These are phyloP conservation scores for Gerris buenoi DNA, from an alignment of 1,140 invertebrate genomes.

Conservation along the genomic window DNA sequence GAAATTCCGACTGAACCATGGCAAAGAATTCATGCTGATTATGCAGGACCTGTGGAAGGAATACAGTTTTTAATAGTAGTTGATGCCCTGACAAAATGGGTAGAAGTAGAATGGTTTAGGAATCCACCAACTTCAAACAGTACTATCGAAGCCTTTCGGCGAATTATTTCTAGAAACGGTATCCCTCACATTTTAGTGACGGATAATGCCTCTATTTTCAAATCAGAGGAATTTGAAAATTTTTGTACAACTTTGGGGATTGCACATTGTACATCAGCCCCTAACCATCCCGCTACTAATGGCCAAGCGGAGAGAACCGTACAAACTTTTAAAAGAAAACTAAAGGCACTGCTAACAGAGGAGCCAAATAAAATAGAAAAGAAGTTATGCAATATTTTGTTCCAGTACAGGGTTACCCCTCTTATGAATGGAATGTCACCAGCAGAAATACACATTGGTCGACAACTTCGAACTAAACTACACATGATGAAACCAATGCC, in stretches of 20 bases:
- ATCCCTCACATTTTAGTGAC: constrained; percentile 6
- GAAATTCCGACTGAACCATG: constrained; percentile 22
- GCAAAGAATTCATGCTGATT: constrained; percentile 26
- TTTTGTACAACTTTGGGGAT: constrained; percentile 16
- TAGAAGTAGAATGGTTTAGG: not conserved
- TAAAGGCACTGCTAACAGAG: too few species aligned
- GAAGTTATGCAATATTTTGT: too few species aligned
- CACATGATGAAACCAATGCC: too few species aligned
- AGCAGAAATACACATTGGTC: too few species aligned
- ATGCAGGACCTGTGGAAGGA: constrained; percentile 23
- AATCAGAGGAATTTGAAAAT: constrained; percentile 1
- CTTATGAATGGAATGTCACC: too few species aligned
- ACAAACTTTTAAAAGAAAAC: too few species aligned
- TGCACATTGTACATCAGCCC: constrained; percentile 23
- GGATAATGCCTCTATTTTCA: constrained; percentile 16
- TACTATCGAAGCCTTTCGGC: constrained; percentile 4
- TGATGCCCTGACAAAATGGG: constrained; percentile 27
- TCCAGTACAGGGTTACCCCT: too few species aligned
- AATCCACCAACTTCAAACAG: constrained; percentile 9
- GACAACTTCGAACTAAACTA: too few species aligned
- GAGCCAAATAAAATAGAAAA: too few species aligned
- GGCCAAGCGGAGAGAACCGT: constrained; percentile 25
- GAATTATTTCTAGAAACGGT: constrained; percentile 4
- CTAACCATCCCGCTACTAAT: constrained; percentile 27
- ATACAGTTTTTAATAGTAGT: constrained; percentile 30